Evolutionary conservation across 2,888 invertebrate species (phyloP).

Genomic region (Drosophila quinaria): DNA sequence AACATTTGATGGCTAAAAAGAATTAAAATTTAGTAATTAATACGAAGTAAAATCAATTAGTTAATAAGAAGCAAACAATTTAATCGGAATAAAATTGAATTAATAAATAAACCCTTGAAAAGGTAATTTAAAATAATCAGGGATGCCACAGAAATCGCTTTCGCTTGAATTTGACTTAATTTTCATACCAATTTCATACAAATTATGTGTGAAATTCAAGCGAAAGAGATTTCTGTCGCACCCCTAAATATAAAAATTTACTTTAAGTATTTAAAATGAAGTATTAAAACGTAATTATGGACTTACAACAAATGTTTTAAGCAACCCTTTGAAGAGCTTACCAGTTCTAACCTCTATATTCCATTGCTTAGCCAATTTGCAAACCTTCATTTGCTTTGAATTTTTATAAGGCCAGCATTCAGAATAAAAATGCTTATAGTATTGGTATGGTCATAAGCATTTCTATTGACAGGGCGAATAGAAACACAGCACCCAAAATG

Average conservation of each 20-base stretch:
- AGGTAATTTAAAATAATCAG: not conserved
- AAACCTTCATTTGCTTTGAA: constrained; percentile 55
- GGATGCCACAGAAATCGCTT: too few species aligned
- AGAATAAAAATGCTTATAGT: constrained; percentile 13
- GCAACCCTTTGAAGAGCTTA: constrained; percentile 47
- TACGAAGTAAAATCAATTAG: not conserved
- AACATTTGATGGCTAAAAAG: not conserved
- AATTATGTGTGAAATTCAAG: too few species aligned
- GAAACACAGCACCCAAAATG: constrained; percentile 59
- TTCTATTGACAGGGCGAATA: constrained; percentile 60
- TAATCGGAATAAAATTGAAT: not conserved
- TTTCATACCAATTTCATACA: too few species aligned
- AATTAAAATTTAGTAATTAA: not conserved
- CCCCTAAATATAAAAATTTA: too few species aligned
- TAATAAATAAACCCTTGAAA: not conserved
- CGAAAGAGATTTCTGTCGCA: too few species aligned
- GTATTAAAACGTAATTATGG: too few species aligned
- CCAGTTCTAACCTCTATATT: constrained; percentile 30
- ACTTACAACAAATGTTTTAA: constrained; percentile 7
- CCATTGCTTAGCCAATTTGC: constrained; percentile 48
- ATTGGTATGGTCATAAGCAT: constrained; percentile 32
- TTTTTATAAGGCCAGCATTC: constrained; percentile 62
- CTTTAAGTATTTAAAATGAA: too few species aligned
- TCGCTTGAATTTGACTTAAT: too few species aligned
- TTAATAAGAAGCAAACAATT: not conserved